These are phyloP conservation scores for Anhinga rufa DNA, from an alignment of 2,113 vertebrate species.

Conservation along the genomic window DNA sequence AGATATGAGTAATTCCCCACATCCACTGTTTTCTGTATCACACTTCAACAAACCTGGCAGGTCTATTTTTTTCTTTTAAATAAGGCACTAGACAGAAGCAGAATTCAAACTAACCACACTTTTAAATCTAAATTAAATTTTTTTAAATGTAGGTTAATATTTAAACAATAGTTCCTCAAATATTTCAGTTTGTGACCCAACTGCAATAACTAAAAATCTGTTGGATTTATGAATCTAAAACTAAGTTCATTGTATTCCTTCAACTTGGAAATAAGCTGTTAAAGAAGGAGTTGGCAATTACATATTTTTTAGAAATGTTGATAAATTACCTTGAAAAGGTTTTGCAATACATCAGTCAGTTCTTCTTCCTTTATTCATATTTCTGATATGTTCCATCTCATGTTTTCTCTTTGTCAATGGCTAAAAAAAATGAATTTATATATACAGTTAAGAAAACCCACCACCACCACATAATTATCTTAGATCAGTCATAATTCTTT, in stretches of 20 bases:
- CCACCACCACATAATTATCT: background rate
- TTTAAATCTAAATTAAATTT: background rate
- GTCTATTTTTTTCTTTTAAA: background rate
- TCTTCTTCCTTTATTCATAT: background rate
- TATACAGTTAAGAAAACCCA: background rate
- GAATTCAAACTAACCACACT: background rate
- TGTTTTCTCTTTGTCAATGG: background rate
- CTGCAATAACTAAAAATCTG: background rate
- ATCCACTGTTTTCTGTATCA: background rate
- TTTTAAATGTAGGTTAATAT: background rate
- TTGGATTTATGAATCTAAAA: background rate
- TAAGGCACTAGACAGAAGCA: background rate
- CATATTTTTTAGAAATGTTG: background rate
- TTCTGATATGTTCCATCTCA: background rate
- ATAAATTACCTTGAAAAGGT: background rate
- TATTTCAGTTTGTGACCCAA: background rate
- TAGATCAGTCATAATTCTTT: background rate
- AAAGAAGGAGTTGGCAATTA: background rate
- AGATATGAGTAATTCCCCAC: background rate
- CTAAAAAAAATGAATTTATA: background rate
- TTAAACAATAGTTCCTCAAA: background rate
- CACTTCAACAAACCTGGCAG: background rate
- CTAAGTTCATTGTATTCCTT: background rate
- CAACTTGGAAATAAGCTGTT: background rate
- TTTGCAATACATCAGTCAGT: background rate